Conservation (phyloP, 2,888 invertebrate species). For the Leistus spinibarbis region DNA sequence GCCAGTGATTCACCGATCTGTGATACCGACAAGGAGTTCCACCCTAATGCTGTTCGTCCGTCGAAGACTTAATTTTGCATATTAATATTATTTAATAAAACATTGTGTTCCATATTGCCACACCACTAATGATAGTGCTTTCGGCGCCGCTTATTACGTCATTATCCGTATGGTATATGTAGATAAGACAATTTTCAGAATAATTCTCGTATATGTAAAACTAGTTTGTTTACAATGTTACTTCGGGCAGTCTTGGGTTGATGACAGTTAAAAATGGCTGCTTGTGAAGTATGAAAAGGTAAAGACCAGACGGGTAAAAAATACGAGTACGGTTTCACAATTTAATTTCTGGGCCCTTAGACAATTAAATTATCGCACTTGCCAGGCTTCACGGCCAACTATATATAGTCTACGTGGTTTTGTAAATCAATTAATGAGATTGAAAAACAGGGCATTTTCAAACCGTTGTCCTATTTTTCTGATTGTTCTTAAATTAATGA, state of each 20-base stretch:
- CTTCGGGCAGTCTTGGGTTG: neutral
- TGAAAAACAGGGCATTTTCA: too few relatives aligned
- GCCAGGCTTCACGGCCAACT: neutral
- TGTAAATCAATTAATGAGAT: too few relatives aligned
- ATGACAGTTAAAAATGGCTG: neutral
- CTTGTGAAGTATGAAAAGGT: neutral
- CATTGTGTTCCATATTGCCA: too few relatives aligned
- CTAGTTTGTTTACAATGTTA: neutral
- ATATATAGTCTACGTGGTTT: neutral
- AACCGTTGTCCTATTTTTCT: too few relatives aligned
- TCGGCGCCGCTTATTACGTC: too few relatives aligned
- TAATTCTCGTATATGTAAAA: too few relatives aligned
- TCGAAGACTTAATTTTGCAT: too few relatives aligned
- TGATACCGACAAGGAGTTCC: neutral
- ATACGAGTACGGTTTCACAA: neutral
- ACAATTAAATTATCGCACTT: neutral
- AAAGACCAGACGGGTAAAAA: neutral
- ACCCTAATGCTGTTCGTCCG: neutral
- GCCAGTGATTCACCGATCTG: neutral
- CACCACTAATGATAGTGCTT: too few relatives aligned
- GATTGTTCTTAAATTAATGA: too few relatives aligned
- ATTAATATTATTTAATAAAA: too few relatives aligned
- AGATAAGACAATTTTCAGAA: too few relatives aligned
- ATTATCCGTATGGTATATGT: too few relatives aligned
- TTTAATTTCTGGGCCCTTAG: neutral